These are phyloP conservation scores for Campoletis raptor DNA, from an alignment of 2,888 invertebrate genomes.

Conservation along the genomic window DNA sequence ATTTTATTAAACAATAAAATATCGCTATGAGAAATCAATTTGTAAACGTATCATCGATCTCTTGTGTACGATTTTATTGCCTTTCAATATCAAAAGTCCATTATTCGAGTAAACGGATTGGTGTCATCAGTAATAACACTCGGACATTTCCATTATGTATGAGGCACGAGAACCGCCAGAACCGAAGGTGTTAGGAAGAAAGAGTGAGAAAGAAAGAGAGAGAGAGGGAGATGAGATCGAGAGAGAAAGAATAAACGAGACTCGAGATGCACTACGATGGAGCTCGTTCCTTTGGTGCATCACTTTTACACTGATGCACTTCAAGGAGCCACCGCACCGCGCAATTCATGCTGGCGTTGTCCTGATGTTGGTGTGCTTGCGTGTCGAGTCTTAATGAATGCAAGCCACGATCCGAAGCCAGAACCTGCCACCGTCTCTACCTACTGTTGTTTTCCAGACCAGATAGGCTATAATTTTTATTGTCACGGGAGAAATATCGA, in stretches of 20 bases:
- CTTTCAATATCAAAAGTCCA: not conserved
- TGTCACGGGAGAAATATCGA: slow-evolving; percentile 86
- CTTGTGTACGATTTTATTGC: not conserved
- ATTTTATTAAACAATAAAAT: not conserved
- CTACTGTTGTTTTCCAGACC: slow-evolving; percentile 88
- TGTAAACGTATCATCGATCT: not conserved
- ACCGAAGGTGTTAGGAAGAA: slow-evolving; percentile 13
- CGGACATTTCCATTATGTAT: not conserved
- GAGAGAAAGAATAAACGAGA: not conserved
- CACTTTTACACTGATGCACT: slow-evolving; percentile 7
- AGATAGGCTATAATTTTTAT: slow-evolving; percentile 88
- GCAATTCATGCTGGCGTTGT: slow-evolving; percentile 74
- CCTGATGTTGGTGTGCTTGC: slow-evolving; percentile 83
- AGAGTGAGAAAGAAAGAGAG: not conserved
- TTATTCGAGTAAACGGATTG: not conserved
- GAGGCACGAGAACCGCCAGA: slow-evolving; percentile 21
- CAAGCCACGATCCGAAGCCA: slow-evolving; percentile 86
- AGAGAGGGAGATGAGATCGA: not conserved
- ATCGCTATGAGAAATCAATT: not conserved
- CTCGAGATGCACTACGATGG: not conserved
- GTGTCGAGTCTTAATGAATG: slow-evolving; percentile 87
- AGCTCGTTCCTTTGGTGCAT: not conserved
- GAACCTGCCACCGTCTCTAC: slow-evolving; percentile 82
- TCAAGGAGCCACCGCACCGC: slow-evolving; percentile 53
- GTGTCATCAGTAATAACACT: not conserved